Base-by-base conservation (phyloP, 2,888 invertebrate genomes). In the Autographa pulchrina region DNA sequence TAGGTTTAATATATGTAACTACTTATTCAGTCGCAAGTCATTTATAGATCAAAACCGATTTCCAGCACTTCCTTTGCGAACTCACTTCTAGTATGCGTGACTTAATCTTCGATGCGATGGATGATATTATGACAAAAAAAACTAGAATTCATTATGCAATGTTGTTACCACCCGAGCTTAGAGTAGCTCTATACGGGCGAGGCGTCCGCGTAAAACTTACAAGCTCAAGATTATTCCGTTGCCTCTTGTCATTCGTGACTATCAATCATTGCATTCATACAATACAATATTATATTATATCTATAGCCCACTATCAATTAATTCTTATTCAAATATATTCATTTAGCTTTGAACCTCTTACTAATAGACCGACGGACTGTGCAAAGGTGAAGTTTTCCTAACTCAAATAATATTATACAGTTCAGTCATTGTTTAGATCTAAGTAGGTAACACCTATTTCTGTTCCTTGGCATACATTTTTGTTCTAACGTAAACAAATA, bases 61-160 rank as follows among this genome's bases (percentile, higher is more conserved):
- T 48, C n/a, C 5, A 48, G 48, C 8, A n/a, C n/a, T 48, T 48
- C 11, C 0, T 11, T 38, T 11, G 38, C 11, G 38, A 11, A 38
- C 38, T 11, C 11, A 38, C 7, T 48, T 69, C 70, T 70, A 62
- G 59, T 66, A 82, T 80, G 79, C 85, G 83, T 84, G 84, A 88
- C 88, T 89, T 89, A 88, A 87, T 88, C 85, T 80, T 72, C 75
- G 75, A 81, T 86, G 80, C 81, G 79, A 77, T 81, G 82, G 75
- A 80, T 80, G 80, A 73, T 82, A 86, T 83, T 82, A 86, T 83
- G 20, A 84, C 86, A 86, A 89, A 89, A 86, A 82, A 20, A 56
- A 13, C 54, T 25, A 25, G 20, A 25, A 20, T 25, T 7, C 13
- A 83, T 88, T 88, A 86, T 86, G 86, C 88, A 89, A 88, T 85